Conservation (phyloP, 2,797 vertebrate species). For the Takifugu rubripes region DNA sequence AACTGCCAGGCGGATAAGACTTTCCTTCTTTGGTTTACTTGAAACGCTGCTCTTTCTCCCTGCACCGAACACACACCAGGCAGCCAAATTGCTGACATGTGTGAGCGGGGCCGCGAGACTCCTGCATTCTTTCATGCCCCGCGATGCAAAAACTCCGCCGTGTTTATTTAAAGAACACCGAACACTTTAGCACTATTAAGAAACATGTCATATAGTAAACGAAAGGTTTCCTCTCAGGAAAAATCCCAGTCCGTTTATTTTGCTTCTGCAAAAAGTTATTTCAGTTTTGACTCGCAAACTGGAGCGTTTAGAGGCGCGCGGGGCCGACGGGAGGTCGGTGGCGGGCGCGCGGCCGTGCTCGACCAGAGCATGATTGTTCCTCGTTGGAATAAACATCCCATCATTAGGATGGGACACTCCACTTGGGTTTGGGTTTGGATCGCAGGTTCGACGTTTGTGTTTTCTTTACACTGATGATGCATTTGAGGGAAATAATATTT, state of each 20-base stretch:
- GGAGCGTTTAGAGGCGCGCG: constrained; percentile 42
- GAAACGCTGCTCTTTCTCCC: constrained; percentile 87
- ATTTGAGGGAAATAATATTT: too few relatives aligned
- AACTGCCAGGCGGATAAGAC: constrained; percentile 91
- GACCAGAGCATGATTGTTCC: too few relatives aligned
- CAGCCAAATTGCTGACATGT: constrained; percentile 97
- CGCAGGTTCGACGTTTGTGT: too few relatives aligned
- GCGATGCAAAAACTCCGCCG: constrained; percentile 86
- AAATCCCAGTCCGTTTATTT: constrained; percentile 83
- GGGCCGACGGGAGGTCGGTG: not conserved
- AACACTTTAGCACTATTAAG: constrained; percentile 94
- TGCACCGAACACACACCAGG: constrained; percentile 95
- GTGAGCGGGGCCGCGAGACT: constrained; percentile 84
- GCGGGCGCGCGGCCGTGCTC: too few relatives aligned
- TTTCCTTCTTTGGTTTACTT: constrained; percentile 94
- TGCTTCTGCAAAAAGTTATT: constrained; percentile 80
- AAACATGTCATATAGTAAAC: constrained; percentile 92
- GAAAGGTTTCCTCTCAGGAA: constrained; percentile 87
- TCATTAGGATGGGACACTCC: too few relatives aligned
- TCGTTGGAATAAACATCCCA: too few relatives aligned
- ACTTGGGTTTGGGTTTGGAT: too few relatives aligned
- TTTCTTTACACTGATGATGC: too few relatives aligned
- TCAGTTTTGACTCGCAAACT: constrained; percentile 79
- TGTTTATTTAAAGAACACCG: constrained; percentile 96
- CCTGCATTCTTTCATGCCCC: constrained; percentile 93